These are phyloP conservation scores for Spodoptera frugiperda DNA, from an alignment of 1,140 invertebrate genomes.

Conservation along the genomic window DNA sequence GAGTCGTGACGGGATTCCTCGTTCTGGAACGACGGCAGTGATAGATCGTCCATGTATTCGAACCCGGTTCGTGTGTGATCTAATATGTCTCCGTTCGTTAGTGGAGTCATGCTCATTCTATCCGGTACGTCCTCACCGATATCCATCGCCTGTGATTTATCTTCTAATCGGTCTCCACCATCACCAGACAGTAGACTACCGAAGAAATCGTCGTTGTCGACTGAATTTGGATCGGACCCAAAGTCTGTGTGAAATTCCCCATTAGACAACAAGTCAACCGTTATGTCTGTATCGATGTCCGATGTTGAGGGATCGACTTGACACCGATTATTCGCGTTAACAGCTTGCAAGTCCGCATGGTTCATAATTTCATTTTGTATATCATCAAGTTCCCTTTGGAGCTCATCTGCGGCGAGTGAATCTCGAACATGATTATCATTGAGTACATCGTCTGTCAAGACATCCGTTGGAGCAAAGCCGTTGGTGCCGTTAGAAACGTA, in stretches of 20 bases:
- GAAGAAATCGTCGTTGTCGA: conserved; percentile 75
- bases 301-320: conserved; percentile 55
- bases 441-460: conserved; percentile 70
- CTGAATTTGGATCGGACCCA: conserved; percentile 63
- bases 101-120: conserved; percentile 78
- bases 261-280: conserved; percentile 68
- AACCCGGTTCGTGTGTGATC: conserved; percentile 75
- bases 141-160: conserved; percentile 72
- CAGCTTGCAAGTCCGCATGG: conserved; percentile 69
- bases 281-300: conserved; percentile 71
- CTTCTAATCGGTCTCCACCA: conserved; percentile 57
- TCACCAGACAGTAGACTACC: conserved; percentile 70
- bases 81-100: conserved; percentile 77
- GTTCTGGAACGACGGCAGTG: conserved; percentile 75
- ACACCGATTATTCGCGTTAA: conserved; percentile 57
- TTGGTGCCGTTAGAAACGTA: conserved; percentile 62
- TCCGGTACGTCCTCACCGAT: conserved; percentile 73
- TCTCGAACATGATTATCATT: conserved; percentile 69
- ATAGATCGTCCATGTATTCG: conserved; percentile 79
- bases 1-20: conserved; percentile 70
- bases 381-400: conserved; percentile 77
- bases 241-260: conserved; percentile 75
- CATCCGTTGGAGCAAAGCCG: conserved; percentile 72
- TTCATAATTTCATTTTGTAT: conserved; percentile 79
- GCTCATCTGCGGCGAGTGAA: conserved; percentile 71